These are phyloP conservation scores for Bufo bufo DNA, from an alignment of 2,113 vertebrate species.

Conservation along the genomic window DNA sequence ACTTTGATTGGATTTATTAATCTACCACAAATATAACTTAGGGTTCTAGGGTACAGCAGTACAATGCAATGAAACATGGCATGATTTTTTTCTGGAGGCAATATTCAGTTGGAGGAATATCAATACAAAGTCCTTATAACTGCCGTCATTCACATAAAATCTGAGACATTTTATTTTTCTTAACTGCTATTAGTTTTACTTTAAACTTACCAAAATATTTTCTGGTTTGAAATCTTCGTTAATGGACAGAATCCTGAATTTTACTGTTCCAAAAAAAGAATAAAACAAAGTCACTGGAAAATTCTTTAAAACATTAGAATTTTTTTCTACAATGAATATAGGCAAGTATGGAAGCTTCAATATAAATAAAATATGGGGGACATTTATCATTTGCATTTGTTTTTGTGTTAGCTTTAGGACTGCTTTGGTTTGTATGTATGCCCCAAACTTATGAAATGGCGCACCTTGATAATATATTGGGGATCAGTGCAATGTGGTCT, in stretches of 20 bases:
- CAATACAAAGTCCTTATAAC: no score
- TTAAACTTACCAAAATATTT: not conserved
- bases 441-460: no score
- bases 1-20: not conserved
- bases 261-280: conserved; percentile 52
- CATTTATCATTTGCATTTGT: no score
- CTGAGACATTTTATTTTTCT: not conserved
- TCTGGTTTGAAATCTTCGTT: conserved; percentile 64
- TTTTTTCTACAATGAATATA: not conserved
- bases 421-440: no score
- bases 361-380: not conserved
- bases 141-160: no score
- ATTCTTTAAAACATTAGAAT: not conserved
- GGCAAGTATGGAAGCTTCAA: not conserved
- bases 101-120: no score
- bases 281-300: not conserved
- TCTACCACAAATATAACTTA: not conserved
- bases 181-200: not conserved
- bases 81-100: no score
- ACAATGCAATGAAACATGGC: no score
- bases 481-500: no score
- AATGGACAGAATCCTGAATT: conserved; percentile 62
- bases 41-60: not conserved
- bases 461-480: no score
- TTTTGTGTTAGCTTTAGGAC: no score